Evolutionary conservation across 1,140 invertebrate species (phyloP).

Genomic region (Choristoneura fumiferana): DNA sequence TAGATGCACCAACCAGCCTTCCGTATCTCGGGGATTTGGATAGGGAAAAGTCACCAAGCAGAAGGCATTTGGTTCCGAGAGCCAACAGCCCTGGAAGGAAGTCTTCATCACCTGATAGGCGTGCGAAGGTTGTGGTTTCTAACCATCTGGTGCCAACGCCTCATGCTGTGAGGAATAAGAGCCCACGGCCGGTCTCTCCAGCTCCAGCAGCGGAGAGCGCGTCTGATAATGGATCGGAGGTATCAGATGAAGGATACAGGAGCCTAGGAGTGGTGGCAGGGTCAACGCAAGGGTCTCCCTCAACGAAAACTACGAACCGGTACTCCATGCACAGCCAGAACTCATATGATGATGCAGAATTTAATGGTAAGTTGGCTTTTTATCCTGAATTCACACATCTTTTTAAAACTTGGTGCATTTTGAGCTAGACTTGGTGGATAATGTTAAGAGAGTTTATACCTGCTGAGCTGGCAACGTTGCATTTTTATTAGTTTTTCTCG

Average conservation of each 20-base stretch:
- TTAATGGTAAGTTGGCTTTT: constrained; percentile 80
- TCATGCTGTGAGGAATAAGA: constrained; percentile 60
- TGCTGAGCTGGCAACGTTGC: no score
- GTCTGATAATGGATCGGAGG: constrained; percentile 91
- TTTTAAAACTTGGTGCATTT: no score
- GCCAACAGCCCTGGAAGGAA: constrained; percentile 72
- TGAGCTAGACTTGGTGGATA: not conserved
- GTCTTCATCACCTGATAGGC: constrained; percentile 63
- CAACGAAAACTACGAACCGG: constrained; percentile 77
- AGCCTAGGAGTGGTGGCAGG: constrained; percentile 85
- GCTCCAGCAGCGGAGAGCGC: constrained; percentile 78
- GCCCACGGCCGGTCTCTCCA: constrained; percentile 63
- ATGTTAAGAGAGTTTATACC: no score
- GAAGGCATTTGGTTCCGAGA: constrained; percentile 50
- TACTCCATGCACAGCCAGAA: constrained; percentile 83
- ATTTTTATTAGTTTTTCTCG: no score
- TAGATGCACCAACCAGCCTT: constrained; percentile 59
- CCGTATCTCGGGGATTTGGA: constrained; percentile 65
- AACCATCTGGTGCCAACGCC: constrained; percentile 67
- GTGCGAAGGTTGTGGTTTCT: constrained; percentile 54
- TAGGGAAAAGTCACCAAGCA: constrained; percentile 50
- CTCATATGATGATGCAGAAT: constrained; percentile 84
- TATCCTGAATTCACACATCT: no score
- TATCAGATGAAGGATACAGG: constrained; percentile 92
- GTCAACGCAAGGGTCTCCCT: constrained; percentile 68